Evolutionary conservation across 2,113 vertebrate species (phyloP).

Genomic region (Bothrops jararaca): DNA sequence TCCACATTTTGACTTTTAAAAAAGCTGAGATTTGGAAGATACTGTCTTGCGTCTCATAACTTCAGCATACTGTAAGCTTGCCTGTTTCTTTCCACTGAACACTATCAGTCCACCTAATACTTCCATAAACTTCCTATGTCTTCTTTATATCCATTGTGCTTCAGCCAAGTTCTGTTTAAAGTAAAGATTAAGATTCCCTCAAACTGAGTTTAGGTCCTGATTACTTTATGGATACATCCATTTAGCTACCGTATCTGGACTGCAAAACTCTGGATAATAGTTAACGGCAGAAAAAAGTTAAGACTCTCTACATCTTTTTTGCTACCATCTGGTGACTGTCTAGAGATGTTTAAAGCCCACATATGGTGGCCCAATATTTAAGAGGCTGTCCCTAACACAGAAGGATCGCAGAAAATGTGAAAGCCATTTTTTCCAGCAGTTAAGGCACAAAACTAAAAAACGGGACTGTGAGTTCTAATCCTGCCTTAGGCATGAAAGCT

Average conservation of each 20-base stretch:
- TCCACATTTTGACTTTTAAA: not conserved
- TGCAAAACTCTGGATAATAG: not conserved
- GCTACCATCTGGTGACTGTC: not conserved
- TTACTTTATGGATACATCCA: not conserved
- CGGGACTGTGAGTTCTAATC: not conserved
- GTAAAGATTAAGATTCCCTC: not conserved
- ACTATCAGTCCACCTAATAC: not conserved
- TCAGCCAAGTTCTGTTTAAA: not conserved
- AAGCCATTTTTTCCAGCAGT: not conserved
- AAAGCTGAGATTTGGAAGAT: not conserved
- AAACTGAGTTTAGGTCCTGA: not conserved
- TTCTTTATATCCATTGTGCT: not conserved
- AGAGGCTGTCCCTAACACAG: not conserved
- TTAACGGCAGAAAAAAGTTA: not conserved
- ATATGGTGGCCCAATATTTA: not conserved
- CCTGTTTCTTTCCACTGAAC: not conserved
- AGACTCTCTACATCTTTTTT: not conserved
- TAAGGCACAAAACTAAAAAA: not conserved
- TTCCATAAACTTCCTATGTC: not conserved
- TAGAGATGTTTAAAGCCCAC: not conserved
- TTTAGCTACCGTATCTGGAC: not conserved
- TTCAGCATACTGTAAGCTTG: not conserved
- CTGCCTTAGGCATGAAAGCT: not conserved
- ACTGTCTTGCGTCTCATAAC: not conserved
- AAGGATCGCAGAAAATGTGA: not conserved